phyloP scores from a whole-genome alignment of 2,113 vertebrate genomes.

The Sula dactylatra region DNA sequence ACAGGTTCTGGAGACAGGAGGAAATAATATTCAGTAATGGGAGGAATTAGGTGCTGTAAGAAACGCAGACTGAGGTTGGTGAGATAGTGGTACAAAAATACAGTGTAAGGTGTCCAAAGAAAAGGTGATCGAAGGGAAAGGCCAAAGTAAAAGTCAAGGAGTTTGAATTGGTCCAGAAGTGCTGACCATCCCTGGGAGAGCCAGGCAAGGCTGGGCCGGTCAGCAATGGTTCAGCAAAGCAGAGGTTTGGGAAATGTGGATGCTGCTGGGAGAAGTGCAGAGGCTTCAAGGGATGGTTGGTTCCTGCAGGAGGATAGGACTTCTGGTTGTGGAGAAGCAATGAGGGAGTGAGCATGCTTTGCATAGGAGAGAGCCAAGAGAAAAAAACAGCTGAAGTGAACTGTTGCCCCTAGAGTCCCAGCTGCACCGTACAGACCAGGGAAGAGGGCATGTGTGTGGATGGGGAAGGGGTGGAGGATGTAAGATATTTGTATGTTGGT shows the following conservation, averaged over 20 bases:
- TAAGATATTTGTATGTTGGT: neutral
- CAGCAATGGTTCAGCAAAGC: neutral
- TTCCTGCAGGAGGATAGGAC: neutral
- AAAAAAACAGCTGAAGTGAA: neutral
- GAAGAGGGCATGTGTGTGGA: rapidly evolving
- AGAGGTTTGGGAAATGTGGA: neutral
- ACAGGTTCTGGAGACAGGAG: neutral
- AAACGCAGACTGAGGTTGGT: neutral
- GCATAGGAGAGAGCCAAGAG: neutral
- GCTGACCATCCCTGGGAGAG: neutral
- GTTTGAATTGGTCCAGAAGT: neutral
- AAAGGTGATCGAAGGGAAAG: neutral
- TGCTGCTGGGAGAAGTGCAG: neutral
- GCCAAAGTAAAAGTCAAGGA: neutral
- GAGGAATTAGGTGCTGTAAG: neutral
- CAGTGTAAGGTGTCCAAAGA: neutral
- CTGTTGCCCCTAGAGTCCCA: neutral
- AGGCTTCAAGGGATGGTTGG: neutral
- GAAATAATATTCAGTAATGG: neutral
- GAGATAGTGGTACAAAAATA: neutral
- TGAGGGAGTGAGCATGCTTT: neutral
- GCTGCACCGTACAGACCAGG: rapidly evolving
- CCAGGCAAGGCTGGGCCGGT: neutral
- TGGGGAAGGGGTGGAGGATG: neutral
- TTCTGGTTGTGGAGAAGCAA: neutral